These are phyloP conservation scores for Spodoptera litura DNA, from an alignment of 1,140 invertebrate genomes.

Conservation along the genomic window DNA sequence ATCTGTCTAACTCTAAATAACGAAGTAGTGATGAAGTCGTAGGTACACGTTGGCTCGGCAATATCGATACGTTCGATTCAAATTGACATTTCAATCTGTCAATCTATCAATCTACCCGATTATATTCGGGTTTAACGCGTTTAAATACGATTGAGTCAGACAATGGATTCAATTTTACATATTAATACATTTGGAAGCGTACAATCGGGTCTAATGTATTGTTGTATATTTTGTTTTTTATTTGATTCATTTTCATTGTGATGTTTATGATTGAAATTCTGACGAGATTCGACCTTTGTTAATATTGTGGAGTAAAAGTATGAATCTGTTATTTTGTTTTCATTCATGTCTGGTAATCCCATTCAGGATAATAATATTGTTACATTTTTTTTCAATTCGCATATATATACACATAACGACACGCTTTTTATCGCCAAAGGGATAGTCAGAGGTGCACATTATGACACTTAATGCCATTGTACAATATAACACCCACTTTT, in stretches of 20 bases:
- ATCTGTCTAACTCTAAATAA: no score
- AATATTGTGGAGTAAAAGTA: no score
- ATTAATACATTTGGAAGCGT: conserved; percentile 3
- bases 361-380: no score
- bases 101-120: conserved; percentile 22
- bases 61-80: not conserved
- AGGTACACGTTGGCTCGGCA: no score
- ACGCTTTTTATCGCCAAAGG: not conserved
- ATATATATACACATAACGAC: no score
- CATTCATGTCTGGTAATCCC: no score
- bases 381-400: no score
- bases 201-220: not conserved
- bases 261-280: not conserved
- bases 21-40: not conserved
- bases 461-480: no score
- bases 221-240: not conserved
- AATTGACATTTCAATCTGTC: conserved; percentile 32
- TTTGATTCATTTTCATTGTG: not conserved
- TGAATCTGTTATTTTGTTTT: no score
- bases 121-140: conserved; percentile 13
- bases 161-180: conserved; percentile 32
- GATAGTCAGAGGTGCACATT: not conserved
- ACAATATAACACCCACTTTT: no score
- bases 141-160: not conserved
- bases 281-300: not conserved